Evolutionary conservation across 2,888 invertebrate genomes (phyloP), one percentile per base, ranked within the genome.

Genomic region (Byasa hedistus): DNA sequence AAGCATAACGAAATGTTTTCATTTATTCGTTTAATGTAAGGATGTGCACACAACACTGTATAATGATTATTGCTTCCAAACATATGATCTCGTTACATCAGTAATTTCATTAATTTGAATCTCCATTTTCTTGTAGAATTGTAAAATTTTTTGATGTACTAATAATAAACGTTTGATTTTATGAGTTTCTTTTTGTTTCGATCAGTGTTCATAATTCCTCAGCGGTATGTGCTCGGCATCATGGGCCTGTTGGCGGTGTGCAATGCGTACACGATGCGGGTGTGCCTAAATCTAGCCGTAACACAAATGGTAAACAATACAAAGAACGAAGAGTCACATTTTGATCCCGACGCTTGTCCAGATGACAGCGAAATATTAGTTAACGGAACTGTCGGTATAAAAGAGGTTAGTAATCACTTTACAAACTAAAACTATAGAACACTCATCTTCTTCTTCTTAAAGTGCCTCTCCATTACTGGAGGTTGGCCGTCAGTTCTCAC

Each of bases 181-280:
- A 27, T 22, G 48, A 63, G 57, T 27, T 57, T 54, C 69, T 64
- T 84, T 89, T 82, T 85, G 76, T 83, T 81, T 73, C 66, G 75
- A 77, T 72, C 87, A 94, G 94, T 91, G 80, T 93, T 93, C 83
- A 69, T 93, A 78, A 93, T 95, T 75, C 94, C 94, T 59, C 95
- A 95, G 87, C 93, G 95, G 76, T 94, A 95, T 81, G 93, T 95
- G 75, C 85, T 95, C 75, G 93, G 94, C 74, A 92, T 95, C 70
- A 95, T 96, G 95, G 95, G 95, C n/a, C 93, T 95, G 76, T 79
- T 95, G 73, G 95, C 94, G 10, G 92, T 96, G n/a, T 92, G 95
- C 81, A 95, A 95, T 79, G 95, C 95, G n/a, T 95, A 95, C 78
- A 94, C 95, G 54, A 95, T 95, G 95, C 92, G 95, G 12, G 94